Evolutionary conservation across 2,888 invertebrate species (phyloP), one percentile per base, ranked within the genome.

Genomic region (Alentia gelatinosa): DNA sequence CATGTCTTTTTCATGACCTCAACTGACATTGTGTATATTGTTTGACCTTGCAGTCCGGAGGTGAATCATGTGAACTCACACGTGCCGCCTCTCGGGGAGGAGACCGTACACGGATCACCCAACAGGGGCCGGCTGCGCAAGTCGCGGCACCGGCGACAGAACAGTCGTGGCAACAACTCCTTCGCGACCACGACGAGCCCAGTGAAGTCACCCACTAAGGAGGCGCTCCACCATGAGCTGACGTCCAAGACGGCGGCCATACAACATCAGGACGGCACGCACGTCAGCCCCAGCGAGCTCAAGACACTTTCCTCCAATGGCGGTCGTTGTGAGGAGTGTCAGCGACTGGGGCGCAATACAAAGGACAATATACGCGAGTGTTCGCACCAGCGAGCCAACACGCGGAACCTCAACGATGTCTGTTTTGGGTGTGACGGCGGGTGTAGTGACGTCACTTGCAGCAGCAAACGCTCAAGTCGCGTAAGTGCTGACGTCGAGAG

Each of bases 391-490:
- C 47, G 30, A 0, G 33, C n/a, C 47, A 86, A 42, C 9, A 1
- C 40, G 40, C 89, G 92, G 74, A 95, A 95, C 91, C 92, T 95
- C 89, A 95, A 95, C 91, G 95, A 96, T 90, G 94, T 96, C 79
- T 95, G 96, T 93, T 95, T 95, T 91, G 95, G 95, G 50, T 95
- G 95, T 92, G 95, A 95, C 90, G 95, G 95, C 7, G 94, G 93
- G 26, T 95, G 95, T 92, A 94, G 94, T 75, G 95, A 96, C 91
- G 93, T 93, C 68, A 94, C 94, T 3, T 95, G 95, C 92, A 93
- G 93, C 74, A 95, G 95, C 79, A 94, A 94, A 91, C 92, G 94
- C 9, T 94, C 94, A 33, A 94, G 94, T 91, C 93, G 92, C 74
- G 91, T 93, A 39, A 93, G 93, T 40, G 94, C 94, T 0, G 95